Evolutionary conservation across 2,888 invertebrate genomes (phyloP).

Genomic region (Pelosia muscerda): DNA sequence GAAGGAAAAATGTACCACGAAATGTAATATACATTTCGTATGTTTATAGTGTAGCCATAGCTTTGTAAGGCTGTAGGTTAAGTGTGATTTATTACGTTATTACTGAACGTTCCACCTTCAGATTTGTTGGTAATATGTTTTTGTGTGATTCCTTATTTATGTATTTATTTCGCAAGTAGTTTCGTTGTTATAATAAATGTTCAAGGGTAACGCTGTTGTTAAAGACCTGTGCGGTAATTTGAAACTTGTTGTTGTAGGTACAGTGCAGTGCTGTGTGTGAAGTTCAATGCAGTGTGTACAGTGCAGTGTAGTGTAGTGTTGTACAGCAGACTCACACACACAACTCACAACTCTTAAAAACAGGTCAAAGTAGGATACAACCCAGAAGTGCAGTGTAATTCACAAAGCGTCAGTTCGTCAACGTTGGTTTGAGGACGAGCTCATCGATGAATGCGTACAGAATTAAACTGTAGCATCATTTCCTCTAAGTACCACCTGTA

Average conservation of each 20-base stretch:
- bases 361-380: too few species aligned
- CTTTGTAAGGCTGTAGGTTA: conserved; percentile 26
- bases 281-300: too few species aligned
- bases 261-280: too few species aligned
- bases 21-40: conserved; percentile 50
- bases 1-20: conserved; percentile 47
- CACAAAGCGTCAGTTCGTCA: too few species aligned
- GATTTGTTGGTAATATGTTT: conserved; percentile 7
- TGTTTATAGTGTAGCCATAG: conserved; percentile 22
- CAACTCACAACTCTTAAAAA: too few species aligned
- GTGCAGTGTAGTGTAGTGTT: too few species aligned
- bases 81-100: conserved; percentile 37
- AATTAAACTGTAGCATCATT: background rate
- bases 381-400: too few species aligned
- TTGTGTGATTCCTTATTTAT: conserved; percentile 12
- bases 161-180: conserved; percentile 10
- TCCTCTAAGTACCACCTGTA: background rate
- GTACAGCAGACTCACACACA: too few species aligned
- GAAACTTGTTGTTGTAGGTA: too few species aligned
- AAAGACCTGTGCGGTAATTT: background rate
- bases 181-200: background rate
- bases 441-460: too few species aligned
- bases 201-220: background rate
- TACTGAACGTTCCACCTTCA: conserved; percentile 13
- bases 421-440: too few species aligned